Base-by-base conservation (phyloP, 2,797 vertebrate genomes). In the Eupleurogrammus muticus region DNA sequence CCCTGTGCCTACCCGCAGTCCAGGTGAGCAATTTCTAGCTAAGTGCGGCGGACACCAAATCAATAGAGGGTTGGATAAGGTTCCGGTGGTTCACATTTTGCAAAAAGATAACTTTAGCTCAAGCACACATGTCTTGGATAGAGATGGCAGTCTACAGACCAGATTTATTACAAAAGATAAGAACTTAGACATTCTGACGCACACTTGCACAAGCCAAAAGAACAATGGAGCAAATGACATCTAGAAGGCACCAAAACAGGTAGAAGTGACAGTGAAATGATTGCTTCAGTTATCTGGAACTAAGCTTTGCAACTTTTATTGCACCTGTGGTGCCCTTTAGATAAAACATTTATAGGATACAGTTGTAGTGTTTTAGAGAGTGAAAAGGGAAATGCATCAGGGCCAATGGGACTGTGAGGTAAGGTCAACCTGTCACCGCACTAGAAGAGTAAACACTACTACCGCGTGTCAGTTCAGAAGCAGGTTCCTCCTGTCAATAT, bases 141-240 rank as follows among this genome's bases (percentile, higher is more conserved):
- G 64, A 66, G 63, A 69, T 70, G 51, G 46, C 75, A 64, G 59
- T 28, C 0, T 17, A 49, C 67, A 64, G 42, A 70, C 66, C 47
- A 36, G 24, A 69, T 77, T 79, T 80, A 85, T 81, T 77, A 86
- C 70, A 85, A 65, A 65, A 62, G 73, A 84, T 79, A 77, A 79
- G 77, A 40, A 47, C 0, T 0, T 48, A 44, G 40, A n/a, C 63
- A 40, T 50, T 0, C 21, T 13, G 21, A 36, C 35, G 23, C 28
- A 40, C 7, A 42, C 50, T 7, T 21, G 11, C 17, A 20, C 16
- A 5, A 4, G 10, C n/a, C 21, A 59, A 50, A 38, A n/a, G 65
- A 14, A 6, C 3, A 56, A 20, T 10, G 23, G 24, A 70, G 35
- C 48, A 40, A 68, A 60, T 17, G 81, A 48, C 51, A 62, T 19